These are phyloP conservation scores for Trichonephila clavata DNA, from an alignment of 1,140 invertebrate species.

Conservation along the genomic window DNA sequence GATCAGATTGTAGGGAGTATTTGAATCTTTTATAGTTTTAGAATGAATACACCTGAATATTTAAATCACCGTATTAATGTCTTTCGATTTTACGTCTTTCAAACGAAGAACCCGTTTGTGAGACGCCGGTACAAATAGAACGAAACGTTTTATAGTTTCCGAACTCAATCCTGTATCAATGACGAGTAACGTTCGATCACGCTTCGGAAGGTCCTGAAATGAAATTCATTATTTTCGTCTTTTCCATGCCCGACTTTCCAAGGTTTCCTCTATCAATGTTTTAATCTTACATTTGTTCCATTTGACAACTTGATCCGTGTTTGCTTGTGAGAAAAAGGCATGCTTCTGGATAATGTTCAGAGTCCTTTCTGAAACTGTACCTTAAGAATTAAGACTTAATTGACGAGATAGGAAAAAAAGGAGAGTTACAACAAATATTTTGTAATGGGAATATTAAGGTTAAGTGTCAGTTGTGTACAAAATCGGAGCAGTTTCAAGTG, in stretches of 20 bases:
- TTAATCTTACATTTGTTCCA: too few relatives aligned
- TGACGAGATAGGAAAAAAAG: not conserved
- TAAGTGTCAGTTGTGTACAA: not conserved
- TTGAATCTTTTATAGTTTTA: not conserved
- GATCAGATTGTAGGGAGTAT: not conserved
- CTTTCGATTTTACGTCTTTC: not conserved
- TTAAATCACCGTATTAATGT: not conserved
- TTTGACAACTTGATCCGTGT: too few relatives aligned
- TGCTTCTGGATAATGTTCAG: too few relatives aligned
- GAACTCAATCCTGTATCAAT: not conserved
- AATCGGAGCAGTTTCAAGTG: not conserved
- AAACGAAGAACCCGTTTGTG: not conserved
- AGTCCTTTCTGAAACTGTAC: too few relatives aligned
- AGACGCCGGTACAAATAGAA: not conserved
- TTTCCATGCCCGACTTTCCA: not conserved
- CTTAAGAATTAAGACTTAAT: too few relatives aligned
- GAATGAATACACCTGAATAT: not conserved
- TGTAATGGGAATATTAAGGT: not conserved
- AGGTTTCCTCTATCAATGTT: too few relatives aligned
- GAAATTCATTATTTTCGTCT: not conserved
- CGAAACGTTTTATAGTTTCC: not conserved
- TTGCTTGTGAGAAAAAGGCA: too few relatives aligned
- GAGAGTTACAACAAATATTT: not conserved
- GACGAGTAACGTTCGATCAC: not conserved
- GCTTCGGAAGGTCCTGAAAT: not conserved